A percentile compares a stretch with the other conserved stretches of the same genome.
phyloP scores from a whole-genome alignment of 2,797 vertebrate species.

The Pterois miles region DNA sequence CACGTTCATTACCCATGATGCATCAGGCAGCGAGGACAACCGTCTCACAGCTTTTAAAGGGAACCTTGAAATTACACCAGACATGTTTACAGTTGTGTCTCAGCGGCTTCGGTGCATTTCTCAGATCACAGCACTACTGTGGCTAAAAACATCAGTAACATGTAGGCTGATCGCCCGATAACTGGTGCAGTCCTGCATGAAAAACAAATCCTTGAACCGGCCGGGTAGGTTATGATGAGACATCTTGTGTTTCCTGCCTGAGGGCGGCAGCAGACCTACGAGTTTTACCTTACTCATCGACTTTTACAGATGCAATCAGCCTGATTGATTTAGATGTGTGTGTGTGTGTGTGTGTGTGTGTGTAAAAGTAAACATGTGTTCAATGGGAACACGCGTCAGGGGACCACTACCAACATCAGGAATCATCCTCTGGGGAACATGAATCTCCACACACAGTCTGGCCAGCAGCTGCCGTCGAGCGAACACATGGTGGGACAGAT shows the following conservation, averaged over 20 bases:
- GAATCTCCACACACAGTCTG: slow-evolving; percentile 18
- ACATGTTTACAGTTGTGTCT: not conserved
- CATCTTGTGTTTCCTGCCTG: not conserved
- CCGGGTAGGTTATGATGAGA: too few species aligned
- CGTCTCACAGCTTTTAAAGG: not conserved
- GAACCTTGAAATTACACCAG: not conserved
- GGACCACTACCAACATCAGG: not conserved
- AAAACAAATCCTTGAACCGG: not conserved
- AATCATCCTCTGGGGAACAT: slow-evolving; percentile 28
- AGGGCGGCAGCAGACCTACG: not conserved
- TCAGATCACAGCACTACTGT: not conserved
- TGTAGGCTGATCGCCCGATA: not conserved
- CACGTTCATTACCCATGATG: not conserved
- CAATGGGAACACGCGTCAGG: not conserved
- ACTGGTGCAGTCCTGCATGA: not conserved
- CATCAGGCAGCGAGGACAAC: not conserved
- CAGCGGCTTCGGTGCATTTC: too few species aligned
- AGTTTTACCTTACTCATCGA: too few species aligned
- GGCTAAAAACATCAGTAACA: not conserved
- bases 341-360: not conserved
- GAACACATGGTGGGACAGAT: slow-evolving; percentile 30
- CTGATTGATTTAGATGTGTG: not conserved
- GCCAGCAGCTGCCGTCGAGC: not conserved
- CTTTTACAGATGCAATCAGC: not conserved
- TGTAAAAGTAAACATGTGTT: not conserved